Conservation (phyloP, 2,888 invertebrate species). For the Nomada flava region DNA sequence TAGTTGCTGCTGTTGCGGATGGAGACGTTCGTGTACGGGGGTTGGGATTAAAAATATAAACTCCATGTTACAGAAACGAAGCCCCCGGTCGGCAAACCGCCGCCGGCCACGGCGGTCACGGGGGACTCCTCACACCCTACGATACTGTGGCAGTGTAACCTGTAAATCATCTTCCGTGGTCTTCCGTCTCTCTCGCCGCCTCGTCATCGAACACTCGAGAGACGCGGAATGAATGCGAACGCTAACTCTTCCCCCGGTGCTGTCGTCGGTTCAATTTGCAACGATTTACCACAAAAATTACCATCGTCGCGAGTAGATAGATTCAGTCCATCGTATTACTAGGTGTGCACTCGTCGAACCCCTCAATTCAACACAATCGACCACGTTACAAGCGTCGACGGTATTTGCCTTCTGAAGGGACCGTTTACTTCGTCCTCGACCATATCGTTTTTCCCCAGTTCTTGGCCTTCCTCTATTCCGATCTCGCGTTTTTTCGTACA, state of each 20-base stretch:
- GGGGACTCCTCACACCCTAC: slow-evolving; percentile 97
- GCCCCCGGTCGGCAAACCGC: slow-evolving; percentile 90
- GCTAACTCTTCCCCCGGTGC: slow-evolving; percentile 72
- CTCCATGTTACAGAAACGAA: slow-evolving; percentile 92
- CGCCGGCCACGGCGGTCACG: slow-evolving; percentile 84
- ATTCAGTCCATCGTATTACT: slow-evolving; percentile 42
- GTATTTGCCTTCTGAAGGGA: slow-evolving; percentile 27
- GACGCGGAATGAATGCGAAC: slow-evolving; percentile 66
- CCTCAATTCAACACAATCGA: background rate
- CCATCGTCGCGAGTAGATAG: slow-evolving; percentile 70
- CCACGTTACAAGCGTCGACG: background rate
- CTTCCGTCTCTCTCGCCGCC: slow-evolving; percentile 71
- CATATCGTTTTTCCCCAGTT: slow-evolving; percentile 50
- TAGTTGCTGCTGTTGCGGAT: slow-evolving; percentile 11
- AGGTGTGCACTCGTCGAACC: slow-evolving; percentile 34
- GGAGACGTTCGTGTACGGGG: background rate
- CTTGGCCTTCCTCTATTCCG: slow-evolving; percentile 48
- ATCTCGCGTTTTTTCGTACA: slow-evolving; percentile 46
- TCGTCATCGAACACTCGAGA: slow-evolving; percentile 66
- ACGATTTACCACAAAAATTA: slow-evolving; percentile 70
- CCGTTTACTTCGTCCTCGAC: slow-evolving; percentile 57
- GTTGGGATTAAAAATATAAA: slow-evolving; percentile 36
- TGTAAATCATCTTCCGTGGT: slow-evolving; percentile 87
- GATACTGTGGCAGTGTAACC: slow-evolving; percentile 99
- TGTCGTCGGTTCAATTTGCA: slow-evolving; percentile 79